Percentiles rank a stretch among this genome's conserved stretches.
phyloP scores from a whole-genome alignment of 2,888 invertebrate species.

The Drosophila parthenogenetica region DNA sequence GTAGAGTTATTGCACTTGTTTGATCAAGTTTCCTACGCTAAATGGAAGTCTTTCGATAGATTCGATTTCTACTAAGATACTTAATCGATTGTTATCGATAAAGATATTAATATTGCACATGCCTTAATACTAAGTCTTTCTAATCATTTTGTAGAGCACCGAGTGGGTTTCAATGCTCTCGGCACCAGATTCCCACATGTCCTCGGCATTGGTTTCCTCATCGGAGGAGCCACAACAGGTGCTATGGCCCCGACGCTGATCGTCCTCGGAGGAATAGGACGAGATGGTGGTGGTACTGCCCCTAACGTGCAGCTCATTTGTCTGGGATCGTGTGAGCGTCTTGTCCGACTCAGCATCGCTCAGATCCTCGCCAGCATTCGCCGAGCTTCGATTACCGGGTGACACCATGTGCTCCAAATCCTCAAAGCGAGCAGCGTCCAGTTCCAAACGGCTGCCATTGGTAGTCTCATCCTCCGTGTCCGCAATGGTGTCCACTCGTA shows the following conservation, averaged over 20 bases:
- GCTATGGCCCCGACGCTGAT: conserved; percentile 87
- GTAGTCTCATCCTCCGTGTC: conserved; percentile 72
- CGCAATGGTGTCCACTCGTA: conserved; percentile 83
- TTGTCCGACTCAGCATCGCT: conserved; percentile 82
- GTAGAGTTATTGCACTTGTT: conserved; percentile 69
- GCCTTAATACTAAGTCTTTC: conserved; percentile 84
- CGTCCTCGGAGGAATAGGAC: conserved; percentile 86
- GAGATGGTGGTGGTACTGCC: conserved; percentile 67
- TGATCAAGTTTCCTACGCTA: conserved; percentile 40
- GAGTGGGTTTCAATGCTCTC: conserved; percentile 95
- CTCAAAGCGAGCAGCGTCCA: conserved; percentile 75
- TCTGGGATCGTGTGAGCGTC: conserved; percentile 74
- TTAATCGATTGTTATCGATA: not conserved
- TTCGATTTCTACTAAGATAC: not conserved
- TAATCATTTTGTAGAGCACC: conserved; percentile 92
- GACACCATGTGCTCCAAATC: conserved; percentile 81
- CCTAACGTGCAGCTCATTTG: conserved; percentile 59
- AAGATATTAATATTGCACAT: conserved; percentile 60
- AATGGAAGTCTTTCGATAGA: conserved; percentile 56
- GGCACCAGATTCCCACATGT: conserved; percentile 93
- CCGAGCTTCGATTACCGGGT: conserved; percentile 46
- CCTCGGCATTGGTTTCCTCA: conserved; percentile 90
- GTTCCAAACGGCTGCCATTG: conserved; percentile 48
- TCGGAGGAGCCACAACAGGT: conserved; percentile 87
- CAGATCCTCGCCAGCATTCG: conserved; percentile 54